These are phyloP conservation scores for Drosophila setosimentum DNA, from an alignment of 2,888 invertebrate species.

Conservation along the genomic window DNA sequence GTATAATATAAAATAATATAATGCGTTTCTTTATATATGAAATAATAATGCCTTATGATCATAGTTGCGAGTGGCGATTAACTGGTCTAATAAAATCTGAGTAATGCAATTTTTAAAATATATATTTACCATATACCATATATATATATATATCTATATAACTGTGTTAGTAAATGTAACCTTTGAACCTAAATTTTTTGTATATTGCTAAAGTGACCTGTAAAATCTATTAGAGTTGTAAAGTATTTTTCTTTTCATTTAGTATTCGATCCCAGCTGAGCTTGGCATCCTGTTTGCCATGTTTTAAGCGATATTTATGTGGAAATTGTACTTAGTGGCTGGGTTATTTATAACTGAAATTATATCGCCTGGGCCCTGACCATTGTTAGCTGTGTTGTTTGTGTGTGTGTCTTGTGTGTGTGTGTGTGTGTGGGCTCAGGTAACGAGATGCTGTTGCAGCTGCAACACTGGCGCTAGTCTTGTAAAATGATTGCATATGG, in stretches of 20 bases:
- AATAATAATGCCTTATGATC: neutral
- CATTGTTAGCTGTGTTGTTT: neutral
- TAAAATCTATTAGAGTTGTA: neutral
- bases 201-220: neutral
- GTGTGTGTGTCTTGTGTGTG: slow-evolving; percentile 2
- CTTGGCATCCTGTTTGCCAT: neutral
- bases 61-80: neutral
- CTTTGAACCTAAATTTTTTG: neutral
- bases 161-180: neutral
- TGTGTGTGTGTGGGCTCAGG: slow-evolving; percentile 4
- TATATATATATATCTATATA: too few species aligned
- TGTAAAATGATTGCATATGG: slow-evolving; percentile 49
- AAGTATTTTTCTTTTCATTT: neutral
- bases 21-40: neutral
- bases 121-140: neutral
- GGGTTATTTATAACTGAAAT: slow-evolving; percentile 33
- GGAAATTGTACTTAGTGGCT: slow-evolving; percentile 20
- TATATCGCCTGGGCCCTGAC: slow-evolving; percentile 7
- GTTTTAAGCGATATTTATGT: slow-evolving; percentile 30
- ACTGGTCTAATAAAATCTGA: neutral
- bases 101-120: neutral
- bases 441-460: slow-evolving; percentile 34
- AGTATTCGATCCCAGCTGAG: neutral
- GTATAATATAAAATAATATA: neutral
- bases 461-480: slow-evolving; percentile 42